Evolutionary conservation across 2,113 vertebrate species (phyloP), one percentile per base, ranked within the genome.

Genomic region (Chamaea fasciata): DNA sequence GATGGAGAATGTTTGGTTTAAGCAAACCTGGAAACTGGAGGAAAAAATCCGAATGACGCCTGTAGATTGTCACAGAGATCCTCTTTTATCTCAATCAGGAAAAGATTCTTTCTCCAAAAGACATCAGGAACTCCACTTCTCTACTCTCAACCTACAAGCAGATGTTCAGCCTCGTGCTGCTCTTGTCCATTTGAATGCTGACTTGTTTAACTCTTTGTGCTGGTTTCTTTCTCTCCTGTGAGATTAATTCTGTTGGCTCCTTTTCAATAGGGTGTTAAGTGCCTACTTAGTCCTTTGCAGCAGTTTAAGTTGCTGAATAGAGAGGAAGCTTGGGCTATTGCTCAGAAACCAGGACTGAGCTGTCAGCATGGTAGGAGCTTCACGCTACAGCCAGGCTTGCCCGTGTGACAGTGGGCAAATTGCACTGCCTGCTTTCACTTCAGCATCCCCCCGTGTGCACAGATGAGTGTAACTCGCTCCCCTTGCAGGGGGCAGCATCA

Each of bases 161-260:
- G 73, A 62, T 75, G 41, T 87, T 96, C 24, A 85, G 8, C 74
- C 75, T 80, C 3, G 5, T 84, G 63, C 60, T 92, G 46, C 59
- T 84, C 33, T 91, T 91, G 52, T 35, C 55, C 18, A 9, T 85
- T 75, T 92, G 14, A 63, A 30, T 2, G 2, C 68, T 88, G 50
- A 83, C 49, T 92, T 83, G 30, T 60, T 94, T 81, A 79, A 68
- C 81, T 89, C 49, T 88, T 92, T 90, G 22, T 31, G 39, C 81
- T 62, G 35, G 20, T 89, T 90, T 83, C 91, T 91, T 79, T 70
- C 67, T 90, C 23, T 75, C 30, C 39, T 65, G 42, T 92, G 82
- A 80, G 94, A 96, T 75, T 39, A 88, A 92, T 90, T 84, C 21
- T 85, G 93, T 87, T 95, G 77, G 80, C 75, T 91, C 24, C 33